Conservation (phyloP, 92 coral and sea anemone genomes). For the Palythoa caribaeorum region DNA sequence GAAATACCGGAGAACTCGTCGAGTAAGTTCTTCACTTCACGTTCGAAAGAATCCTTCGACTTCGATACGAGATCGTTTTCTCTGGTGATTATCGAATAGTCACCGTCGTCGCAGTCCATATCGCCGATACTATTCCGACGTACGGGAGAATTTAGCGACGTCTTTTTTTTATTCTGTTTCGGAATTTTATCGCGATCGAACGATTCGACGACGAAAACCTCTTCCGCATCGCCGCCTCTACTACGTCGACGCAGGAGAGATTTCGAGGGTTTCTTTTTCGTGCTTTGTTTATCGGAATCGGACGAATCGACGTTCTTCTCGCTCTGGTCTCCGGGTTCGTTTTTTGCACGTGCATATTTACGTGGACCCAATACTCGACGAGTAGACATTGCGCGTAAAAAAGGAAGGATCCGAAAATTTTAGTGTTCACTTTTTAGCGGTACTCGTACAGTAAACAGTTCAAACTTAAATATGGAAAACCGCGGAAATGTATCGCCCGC, state of each 20-base stretch:
- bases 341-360: not conserved
- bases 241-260: not conserved
- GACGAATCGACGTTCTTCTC: too few relatives aligned
- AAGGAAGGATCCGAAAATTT: too few relatives aligned
- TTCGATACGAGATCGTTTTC: too few relatives aligned
- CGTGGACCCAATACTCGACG: not conserved
- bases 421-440: not conserved
- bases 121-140: not conserved
- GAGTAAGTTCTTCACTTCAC: not conserved
- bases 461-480: not conserved
- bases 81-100: too few relatives aligned
- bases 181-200: too few relatives aligned
- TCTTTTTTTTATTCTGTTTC: too few relatives aligned
- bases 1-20: not conserved
- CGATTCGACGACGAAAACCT: too few relatives aligned
- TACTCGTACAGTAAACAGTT: not conserved
- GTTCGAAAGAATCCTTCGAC: not conserved
- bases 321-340: not conserved
- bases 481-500: not conserved
- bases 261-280: not conserved
- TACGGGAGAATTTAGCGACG: not conserved
- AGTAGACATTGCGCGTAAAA: not conserved
- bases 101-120: not conserved
- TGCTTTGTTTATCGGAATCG: too few relatives aligned
- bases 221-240: too few relatives aligned